phyloP scores from a whole-genome alignment of 2,113 vertebrate genomes.

The Hyaena hyaena region DNA sequence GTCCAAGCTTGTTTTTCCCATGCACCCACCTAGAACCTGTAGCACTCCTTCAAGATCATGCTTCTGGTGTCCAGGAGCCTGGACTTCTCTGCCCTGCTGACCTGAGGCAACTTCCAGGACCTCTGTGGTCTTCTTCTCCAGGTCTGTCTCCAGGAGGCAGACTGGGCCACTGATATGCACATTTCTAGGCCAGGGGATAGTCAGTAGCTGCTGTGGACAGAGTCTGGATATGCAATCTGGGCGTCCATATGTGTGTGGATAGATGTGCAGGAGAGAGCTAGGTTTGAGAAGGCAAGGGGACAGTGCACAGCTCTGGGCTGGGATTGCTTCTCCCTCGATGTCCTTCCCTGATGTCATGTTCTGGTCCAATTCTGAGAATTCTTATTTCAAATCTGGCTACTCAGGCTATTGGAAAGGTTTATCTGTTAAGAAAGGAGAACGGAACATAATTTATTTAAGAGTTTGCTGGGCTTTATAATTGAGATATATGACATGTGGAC shows the following conservation, averaged over 20 bases:
- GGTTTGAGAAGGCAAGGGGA: not conserved
- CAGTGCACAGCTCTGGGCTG: not conserved
- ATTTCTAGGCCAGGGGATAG: not conserved
- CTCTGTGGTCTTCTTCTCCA: not conserved
- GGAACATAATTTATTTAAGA: slow-evolving; percentile 3
- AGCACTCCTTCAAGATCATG: not conserved
- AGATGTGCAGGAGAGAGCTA: not conserved
- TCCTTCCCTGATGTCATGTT: not conserved
- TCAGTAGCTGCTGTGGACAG: not conserved
- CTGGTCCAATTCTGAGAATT: not conserved
- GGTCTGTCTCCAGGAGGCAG: not conserved
- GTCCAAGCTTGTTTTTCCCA: not conserved
- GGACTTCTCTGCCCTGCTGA: not conserved
- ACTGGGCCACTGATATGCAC: not conserved
- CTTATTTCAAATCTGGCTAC: not conserved
- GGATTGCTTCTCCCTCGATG: not conserved
- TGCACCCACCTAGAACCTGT: not conserved
- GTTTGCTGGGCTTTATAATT: slow-evolving; percentile 44
- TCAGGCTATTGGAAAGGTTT: not conserved
- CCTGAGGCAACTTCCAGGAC: not conserved
- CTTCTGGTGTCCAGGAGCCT: not conserved
- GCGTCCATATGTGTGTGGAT: not conserved
- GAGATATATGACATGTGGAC: not conserved
- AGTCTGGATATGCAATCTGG: not conserved
- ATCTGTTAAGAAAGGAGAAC: not conserved